Evolutionary conservation across 2,113 vertebrate genomes (phyloP).

Genomic region (Catharus minimus): DNA sequence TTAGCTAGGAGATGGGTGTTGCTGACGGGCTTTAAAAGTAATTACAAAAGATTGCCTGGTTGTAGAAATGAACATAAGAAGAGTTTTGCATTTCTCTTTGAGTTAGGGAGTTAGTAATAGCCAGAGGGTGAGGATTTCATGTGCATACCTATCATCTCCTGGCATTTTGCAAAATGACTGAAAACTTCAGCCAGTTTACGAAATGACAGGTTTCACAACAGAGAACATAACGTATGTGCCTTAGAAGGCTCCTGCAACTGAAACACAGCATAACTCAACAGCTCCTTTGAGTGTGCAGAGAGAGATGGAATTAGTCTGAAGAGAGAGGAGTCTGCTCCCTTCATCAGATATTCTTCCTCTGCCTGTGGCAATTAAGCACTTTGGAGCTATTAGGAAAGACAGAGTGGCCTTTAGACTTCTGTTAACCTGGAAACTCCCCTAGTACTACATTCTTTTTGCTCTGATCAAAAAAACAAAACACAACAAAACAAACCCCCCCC

Average conservation of each 20-base stretch:
- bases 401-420: conserved; percentile 3
- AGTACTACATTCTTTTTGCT: background rate
- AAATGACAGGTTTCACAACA: conserved; percentile 32
- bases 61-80: conserved; percentile 8
- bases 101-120: background rate
- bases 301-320: background rate
- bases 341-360: background rate
- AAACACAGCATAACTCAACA: background rate
- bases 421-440: background rate
- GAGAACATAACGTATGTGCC: background rate
- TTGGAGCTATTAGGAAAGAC: background rate
- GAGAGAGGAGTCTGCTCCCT: background rate
- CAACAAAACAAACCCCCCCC: background rate
- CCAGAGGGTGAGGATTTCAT: conserved; percentile 39
- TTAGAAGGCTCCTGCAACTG: background rate
- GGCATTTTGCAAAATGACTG: conserved; percentile 34
- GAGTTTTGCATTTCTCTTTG: background rate
- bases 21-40: background rate
- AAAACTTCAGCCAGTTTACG: conserved; percentile 16
- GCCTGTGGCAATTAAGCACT: background rate
- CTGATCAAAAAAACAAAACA: background rate
- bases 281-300: background rate
- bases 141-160: background rate
- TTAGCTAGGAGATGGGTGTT: background rate
- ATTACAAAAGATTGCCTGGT: background rate